Percentiles rank a stretch among this genome's conserved stretches.
Evolutionary conservation across 2,797 vertebrate species (phyloP).

Genomic region (Graptemys geographica): DNA sequence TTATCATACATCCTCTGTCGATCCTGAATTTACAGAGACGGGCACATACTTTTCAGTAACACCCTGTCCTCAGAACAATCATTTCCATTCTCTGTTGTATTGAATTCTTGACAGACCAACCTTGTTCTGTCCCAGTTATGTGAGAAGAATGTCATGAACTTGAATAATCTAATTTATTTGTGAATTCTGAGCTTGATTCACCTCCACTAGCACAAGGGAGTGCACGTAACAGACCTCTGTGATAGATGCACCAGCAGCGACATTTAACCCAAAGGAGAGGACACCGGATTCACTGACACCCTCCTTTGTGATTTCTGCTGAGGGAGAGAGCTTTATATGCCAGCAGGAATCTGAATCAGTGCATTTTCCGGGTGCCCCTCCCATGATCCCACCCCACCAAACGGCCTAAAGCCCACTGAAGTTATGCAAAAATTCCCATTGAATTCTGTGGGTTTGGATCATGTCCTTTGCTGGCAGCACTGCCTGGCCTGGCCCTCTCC

Average conservation of each 20-base stretch:
- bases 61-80: not conserved
- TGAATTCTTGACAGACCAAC: accelerated
- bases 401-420: not conserved
- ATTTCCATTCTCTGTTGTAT: not conserved
- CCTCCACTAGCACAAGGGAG: not conserved
- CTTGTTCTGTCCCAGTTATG: not conserved
- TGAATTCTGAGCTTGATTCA: not conserved
- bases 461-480: not conserved
- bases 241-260: not conserved
- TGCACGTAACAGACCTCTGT: slow-evolving; percentile 24
- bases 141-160: not conserved
- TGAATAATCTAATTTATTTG: not conserved
- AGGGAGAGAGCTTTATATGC: not conserved
- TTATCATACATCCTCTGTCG: not conserved
- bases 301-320: not conserved
- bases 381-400: not conserved
- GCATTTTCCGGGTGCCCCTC: not conserved
- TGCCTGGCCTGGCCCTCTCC: not conserved
- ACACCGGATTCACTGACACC: not conserved
- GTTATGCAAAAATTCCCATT: not conserved
- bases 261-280: not conserved
- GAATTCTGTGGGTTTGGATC: not conserved
- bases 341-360: not conserved
- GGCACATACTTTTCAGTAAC: not conserved
- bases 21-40: not conserved